These are phyloP conservation scores for Brachypterus glaber DNA, from an alignment of 2,888 invertebrate species.

Conservation along the genomic window DNA sequence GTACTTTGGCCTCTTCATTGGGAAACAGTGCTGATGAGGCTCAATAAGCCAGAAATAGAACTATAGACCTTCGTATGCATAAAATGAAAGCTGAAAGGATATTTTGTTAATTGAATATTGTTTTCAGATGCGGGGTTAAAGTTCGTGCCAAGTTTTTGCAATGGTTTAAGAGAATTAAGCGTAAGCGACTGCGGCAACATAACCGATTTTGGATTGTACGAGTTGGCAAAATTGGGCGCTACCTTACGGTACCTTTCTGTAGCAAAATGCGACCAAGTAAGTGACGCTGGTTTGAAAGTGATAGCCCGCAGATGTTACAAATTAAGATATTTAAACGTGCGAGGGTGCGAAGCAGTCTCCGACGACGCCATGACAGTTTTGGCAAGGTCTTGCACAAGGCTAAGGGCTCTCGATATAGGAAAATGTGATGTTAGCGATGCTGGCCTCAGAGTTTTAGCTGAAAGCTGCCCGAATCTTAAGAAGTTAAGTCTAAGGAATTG, in stretches of 20 bases:
- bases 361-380: constrained; percentile 83
- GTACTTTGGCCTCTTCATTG: no score
- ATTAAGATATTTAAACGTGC: constrained; percentile 77
- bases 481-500: constrained; percentile 85
- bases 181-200: constrained; percentile 84
- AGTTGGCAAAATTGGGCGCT: constrained; percentile 78
- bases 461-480: constrained; percentile 82
- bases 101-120: constrained; percentile 7
- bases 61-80: no score
- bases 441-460: constrained; percentile 75
- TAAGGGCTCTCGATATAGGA: constrained; percentile 82
- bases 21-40: no score
- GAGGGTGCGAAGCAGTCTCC: constrained; percentile 90
- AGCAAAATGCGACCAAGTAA: constrained; percentile 87
- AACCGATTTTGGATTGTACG: constrained; percentile 85
- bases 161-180: constrained; percentile 72
- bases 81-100: no score
- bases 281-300: constrained; percentile 81
- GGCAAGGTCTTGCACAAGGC: constrained; percentile 73
- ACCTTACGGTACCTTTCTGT: constrained; percentile 87
- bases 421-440: constrained; percentile 91
- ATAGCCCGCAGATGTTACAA: constrained; percentile 83
- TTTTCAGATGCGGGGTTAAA: constrained; percentile 78
- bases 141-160: constrained; percentile 82
- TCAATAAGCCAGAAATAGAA: no score